Conservation (phyloP, 2,113 vertebrate species). For the Euleptes europaea region DNA sequence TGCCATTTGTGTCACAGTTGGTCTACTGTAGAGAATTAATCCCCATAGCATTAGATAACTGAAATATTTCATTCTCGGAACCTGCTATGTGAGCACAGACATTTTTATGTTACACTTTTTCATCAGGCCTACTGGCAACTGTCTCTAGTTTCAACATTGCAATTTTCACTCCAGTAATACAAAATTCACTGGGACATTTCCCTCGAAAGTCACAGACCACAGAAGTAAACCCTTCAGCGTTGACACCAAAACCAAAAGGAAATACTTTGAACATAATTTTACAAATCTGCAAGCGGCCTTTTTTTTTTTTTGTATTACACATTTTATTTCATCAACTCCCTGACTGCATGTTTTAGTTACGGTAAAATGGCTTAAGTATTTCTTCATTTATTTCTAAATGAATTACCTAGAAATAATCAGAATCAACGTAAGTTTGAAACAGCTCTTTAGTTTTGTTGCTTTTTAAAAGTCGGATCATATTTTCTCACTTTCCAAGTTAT, state of each 20-base stretch:
- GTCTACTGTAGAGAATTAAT: slow-evolving; percentile 39
- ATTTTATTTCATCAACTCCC: neutral
- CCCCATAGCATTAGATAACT: slow-evolving; percentile 38
- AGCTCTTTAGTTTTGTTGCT: slow-evolving; percentile 4
- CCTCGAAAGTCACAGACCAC: slow-evolving; percentile 5
- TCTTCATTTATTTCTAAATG: slow-evolving; percentile 20
- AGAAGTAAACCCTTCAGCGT: neutral
- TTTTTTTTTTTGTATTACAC: neutral
- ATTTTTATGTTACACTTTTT: slow-evolving; percentile 38
- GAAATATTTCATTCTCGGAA: slow-evolving; percentile 45
- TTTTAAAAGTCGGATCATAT: slow-evolving; percentile 13
- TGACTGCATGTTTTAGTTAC: slow-evolving; percentile 15
- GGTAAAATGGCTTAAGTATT: slow-evolving; percentile 21
- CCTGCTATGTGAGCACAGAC: slow-evolving; percentile 21
- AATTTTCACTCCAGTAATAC: neutral
- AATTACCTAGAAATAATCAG: neutral
- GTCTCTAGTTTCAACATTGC: neutral
- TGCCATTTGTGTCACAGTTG: slow-evolving; percentile 50
- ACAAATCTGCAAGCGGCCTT: accelerated
- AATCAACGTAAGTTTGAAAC: neutral
- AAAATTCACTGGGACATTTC: slow-evolving; percentile 17
- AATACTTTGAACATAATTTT: neutral
- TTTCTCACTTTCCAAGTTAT: neutral
- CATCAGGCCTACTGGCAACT: slow-evolving; percentile 22
- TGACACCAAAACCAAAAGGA: neutral